Conservation (phyloP, 1,140 invertebrate species). For the Hestina assimilis region DNA sequence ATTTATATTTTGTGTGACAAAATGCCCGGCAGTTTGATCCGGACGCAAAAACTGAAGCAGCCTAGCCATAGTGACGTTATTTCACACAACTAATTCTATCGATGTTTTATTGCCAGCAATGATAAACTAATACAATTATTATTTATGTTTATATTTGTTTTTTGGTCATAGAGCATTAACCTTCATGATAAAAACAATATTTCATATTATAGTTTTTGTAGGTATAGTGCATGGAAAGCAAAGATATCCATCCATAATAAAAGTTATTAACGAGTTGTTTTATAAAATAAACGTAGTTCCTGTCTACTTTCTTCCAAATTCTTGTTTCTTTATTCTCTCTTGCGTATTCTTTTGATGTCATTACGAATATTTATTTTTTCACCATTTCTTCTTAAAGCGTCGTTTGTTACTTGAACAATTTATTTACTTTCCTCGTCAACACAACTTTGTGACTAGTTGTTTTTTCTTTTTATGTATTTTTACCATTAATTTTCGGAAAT, state of each 20-base stretch:
- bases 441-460: too few relatives aligned
- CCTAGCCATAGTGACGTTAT: slow-evolving; percentile 37
- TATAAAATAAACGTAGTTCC: too few relatives aligned
- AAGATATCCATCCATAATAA: too few relatives aligned
- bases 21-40: slow-evolving; percentile 75
- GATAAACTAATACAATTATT: too few relatives aligned
- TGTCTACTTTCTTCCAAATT: not conserved
- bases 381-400: not conserved
- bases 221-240: too few relatives aligned
- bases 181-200: too few relatives aligned
- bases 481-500: too few relatives aligned
- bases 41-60: slow-evolving; percentile 74
- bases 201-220: too few relatives aligned
- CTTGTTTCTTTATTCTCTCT: not conserved
- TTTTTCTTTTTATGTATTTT: too few relatives aligned
- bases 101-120: slow-evolving; percentile 17
- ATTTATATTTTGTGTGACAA: slow-evolving; percentile 78
- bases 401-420: not conserved
- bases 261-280: too few relatives aligned
- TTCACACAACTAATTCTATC: slow-evolving; percentile 10
- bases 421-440: not conserved
- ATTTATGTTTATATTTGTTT: too few relatives aligned
- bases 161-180: too few relatives aligned
- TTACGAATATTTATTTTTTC: not conserved
- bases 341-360: not conserved